Base-by-base conservation (phyloP, 2,797 vertebrate species). In the Fundulus diaphanus region DNA sequence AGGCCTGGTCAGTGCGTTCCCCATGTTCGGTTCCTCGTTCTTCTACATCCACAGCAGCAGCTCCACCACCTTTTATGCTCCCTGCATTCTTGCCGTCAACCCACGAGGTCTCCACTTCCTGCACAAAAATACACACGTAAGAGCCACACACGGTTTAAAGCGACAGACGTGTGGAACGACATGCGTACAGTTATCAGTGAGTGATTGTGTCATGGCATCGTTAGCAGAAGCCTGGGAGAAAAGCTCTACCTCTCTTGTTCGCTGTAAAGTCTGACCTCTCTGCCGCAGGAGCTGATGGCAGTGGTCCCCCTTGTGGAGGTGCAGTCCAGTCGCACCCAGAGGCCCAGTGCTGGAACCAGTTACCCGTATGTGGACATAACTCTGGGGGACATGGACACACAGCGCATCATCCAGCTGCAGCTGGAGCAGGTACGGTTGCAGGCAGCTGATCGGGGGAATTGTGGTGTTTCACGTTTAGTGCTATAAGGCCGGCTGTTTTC, bases 21-120 rank as follows among this genome's bases (percentile, higher is more conserved):
- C 97, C 71, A 96, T 98, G 97, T 99, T 99, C 0, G 98, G 98
- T 65, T 99, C 98, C 0, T 97, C 98, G 27, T 99, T 99, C 95
- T 99, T 99, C 95, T 98, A 98, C 96, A 93, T 99, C 91, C 97
- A 97, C 89, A 99, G 97, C 93, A 99, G 98, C 93, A 99, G 97
- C 90, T 97, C 96, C 82, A 92, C 91, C 2, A 81, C 95, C 33
- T 96, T 98, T 42, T 89, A 95, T 46, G 96, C 97, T 0, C 98
- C 98, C 35, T 98, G 97, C 76, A 96, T 99, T 85, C 90, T 99
- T 73, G 97, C 98, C 0, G 95, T 99, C 92, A 99, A 96, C 93
- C 97, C 98, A 90, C 97, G 98, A 0, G 98, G 98, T 70, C 96
- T 99, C 77, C 96, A 96, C 92, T 99, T 99, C 90, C 95, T 99